phyloP scores from a whole-genome alignment of 2,113 vertebrate species.

The Terrapene triunguis region DNA sequence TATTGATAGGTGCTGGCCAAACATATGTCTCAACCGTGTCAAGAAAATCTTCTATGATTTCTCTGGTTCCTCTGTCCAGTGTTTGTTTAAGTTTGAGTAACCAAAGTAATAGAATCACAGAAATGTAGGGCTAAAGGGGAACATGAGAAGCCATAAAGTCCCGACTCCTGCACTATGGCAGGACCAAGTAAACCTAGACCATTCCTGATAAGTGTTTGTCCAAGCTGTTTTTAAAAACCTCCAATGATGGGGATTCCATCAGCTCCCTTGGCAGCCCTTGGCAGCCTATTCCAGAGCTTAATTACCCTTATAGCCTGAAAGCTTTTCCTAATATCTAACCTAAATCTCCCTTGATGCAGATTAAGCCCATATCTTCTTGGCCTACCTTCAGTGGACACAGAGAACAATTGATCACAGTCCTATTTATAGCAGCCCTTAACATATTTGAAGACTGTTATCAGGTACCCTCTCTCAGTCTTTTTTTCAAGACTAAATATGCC shows the following conservation, averaged over 20 bases:
- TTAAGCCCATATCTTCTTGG: neutral
- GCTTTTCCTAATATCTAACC: neutral
- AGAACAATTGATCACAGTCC: neutral
- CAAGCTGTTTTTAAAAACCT: neutral
- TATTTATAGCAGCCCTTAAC: neutral
- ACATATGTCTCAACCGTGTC: fast-evolving
- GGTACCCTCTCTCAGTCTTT: no score
- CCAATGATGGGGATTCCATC: neutral
- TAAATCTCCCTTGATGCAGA: neutral
- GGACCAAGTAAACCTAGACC: neutral
- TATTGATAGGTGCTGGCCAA: neutral
- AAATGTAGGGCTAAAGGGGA: neutral
- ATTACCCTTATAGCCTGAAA: neutral
- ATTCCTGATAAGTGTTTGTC: neutral
- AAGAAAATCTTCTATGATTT: neutral
- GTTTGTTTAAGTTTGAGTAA: neutral
- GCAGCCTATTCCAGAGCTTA: neutral
- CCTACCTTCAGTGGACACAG: neutral
- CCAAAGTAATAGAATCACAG: neutral
- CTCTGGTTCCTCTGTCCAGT: neutral
- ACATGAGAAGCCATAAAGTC: neutral
- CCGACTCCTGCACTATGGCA: neutral
- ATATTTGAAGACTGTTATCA: neutral
- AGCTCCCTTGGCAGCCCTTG: neutral
- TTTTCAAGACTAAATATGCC: neutral